Evolutionary conservation across 2,113 vertebrate species (phyloP).

Genomic region (Oxygymnocypris stewartii): DNA sequence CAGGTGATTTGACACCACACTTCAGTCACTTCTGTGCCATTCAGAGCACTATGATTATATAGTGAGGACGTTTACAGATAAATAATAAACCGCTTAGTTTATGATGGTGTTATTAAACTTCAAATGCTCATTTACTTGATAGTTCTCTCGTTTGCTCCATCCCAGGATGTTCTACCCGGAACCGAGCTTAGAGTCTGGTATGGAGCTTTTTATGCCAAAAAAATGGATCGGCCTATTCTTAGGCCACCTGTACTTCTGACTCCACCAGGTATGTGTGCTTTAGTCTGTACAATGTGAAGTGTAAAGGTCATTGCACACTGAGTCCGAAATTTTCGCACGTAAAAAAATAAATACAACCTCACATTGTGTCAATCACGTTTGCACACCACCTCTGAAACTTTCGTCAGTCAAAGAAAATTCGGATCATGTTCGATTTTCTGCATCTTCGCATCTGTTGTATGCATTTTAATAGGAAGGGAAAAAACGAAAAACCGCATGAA

Average conservation of each 20-base stretch:
- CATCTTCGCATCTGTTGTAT: no score
- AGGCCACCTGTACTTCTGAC: constrained; percentile 74
- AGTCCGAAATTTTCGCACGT: no score
- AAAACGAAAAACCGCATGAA: no score
- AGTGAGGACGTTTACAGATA: background rate
- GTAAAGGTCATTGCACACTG: background rate
- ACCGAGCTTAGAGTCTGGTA: constrained; percentile 96
- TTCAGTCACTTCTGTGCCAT: background rate
- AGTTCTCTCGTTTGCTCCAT: background rate
- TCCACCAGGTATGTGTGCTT: constrained; percentile 68
- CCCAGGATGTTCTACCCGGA: constrained; percentile 86
- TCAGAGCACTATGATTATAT: background rate
- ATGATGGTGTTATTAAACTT: background rate
- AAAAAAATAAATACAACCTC: no score
- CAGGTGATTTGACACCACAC: constrained; percentile 66
- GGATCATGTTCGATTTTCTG: no score
- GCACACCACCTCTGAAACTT: no score
- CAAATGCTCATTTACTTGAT: background rate
- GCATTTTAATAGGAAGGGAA: no score
- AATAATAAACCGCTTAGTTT: background rate
- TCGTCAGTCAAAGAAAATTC: no score
- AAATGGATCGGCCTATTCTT: constrained; percentile 92
- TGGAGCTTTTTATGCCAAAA: constrained; percentile 97
- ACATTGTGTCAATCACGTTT: no score
- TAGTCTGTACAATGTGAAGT: background rate